Conservation (phyloP, 1,140 invertebrate genomes). For the Branchinecta lynchi region DNA sequence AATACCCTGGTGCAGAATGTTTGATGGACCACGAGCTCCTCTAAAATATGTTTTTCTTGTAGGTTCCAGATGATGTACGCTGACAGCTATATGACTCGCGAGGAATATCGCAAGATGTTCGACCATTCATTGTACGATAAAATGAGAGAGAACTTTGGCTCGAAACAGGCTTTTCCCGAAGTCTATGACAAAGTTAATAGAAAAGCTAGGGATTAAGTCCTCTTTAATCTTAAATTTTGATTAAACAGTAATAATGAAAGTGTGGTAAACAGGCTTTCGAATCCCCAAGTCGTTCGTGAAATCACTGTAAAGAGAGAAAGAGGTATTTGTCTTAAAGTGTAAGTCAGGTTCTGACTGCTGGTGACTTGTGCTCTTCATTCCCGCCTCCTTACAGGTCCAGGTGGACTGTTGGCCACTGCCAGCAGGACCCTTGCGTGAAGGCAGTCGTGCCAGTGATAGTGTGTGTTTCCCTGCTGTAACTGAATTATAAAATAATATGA, state of each 20-base stretch:
- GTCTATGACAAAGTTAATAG: conserved; percentile 65
- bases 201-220: conserved; percentile 39
- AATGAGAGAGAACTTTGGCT: conserved; percentile 42
- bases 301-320: no score
- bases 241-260: not conserved
- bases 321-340: no score
- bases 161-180: conserved; percentile 58
- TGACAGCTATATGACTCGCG: conserved; percentile 54
- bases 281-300: no score
- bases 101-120: conserved; percentile 70
- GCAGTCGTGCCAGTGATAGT: no score
- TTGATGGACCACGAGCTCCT: not conserved
- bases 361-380: no score
- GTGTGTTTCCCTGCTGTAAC: no score
- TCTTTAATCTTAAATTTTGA: not conserved
- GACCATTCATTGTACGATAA: conserved; percentile 59
- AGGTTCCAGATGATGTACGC: conserved; percentile 75
- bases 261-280: no score
- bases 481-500: no score
- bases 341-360: no score
- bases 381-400: no score
- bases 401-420: no score
- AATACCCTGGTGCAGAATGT: not conserved
- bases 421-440: no score
- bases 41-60: conserved; percentile 15